Percentiles rank a stretch among this genome's conserved stretches.
phyloP scores from a whole-genome alignment of 2,113 vertebrate genomes.

The Echinops telfairi region DNA sequence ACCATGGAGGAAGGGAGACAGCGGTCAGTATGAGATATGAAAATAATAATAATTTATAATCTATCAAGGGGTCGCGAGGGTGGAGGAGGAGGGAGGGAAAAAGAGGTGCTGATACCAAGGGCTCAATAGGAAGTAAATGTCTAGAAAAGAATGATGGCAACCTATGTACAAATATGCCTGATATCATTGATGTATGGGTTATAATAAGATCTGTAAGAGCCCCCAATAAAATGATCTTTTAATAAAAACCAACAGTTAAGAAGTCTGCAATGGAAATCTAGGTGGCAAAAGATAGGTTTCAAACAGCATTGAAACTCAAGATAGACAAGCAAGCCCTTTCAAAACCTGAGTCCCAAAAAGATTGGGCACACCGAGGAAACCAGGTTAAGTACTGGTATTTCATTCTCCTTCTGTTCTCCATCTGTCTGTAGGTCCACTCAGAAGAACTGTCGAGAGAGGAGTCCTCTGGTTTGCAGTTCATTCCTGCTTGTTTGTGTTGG shows the following conservation, averaged over 20 bases:
- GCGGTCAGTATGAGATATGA: neutral
- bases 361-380: neutral
- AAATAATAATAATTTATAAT: neutral
- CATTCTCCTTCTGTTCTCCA: neutral
- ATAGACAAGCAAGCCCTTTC: neutral
- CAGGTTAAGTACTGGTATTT: neutral
- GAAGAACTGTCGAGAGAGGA: neutral
- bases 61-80: neutral
- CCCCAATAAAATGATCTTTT: too few species aligned
- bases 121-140: too few species aligned
- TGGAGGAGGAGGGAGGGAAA: too few species aligned
- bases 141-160: too few species aligned
- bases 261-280: too few species aligned
- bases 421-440: neutral
- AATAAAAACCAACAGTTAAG: too few species aligned
- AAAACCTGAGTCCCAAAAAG: neutral
- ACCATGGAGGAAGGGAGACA: too few species aligned
- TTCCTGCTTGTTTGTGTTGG: neutral
- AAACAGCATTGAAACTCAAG: neutral
- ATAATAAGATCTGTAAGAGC: too few species aligned
- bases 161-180: too few species aligned
- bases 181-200: too few species aligned
- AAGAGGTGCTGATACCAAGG: too few species aligned
- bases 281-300: neutral
- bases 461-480: neutral